Percentiles rank a stretch among this genome's conserved stretches.
These are phyloP conservation scores for Mormyrus hasselquistii DNA, from an alignment of 2,797 vertebrate species.

Conservation along the genomic window DNA sequence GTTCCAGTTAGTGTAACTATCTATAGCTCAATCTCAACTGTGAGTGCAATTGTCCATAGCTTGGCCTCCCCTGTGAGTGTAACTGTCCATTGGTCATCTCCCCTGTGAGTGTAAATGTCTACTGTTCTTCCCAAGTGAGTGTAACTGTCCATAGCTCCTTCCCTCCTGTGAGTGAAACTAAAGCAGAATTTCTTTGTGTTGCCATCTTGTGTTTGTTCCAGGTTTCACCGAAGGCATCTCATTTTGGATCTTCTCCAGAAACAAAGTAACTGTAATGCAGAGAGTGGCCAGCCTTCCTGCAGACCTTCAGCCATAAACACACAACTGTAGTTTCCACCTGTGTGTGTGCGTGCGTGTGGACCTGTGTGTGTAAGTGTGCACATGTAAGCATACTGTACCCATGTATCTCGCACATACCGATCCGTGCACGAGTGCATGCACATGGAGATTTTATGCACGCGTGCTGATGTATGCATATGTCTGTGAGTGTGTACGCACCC, in stretches of 20 bases:
- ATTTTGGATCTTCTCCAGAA: constrained; percentile 59
- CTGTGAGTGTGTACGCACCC: constrained; percentile 23
- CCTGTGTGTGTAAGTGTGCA: constrained; percentile 18
- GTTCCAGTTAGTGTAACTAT: neutral
- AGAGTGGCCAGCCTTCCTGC: constrained; percentile 23
- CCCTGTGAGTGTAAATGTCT: neutral
- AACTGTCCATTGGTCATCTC: too few relatives aligned
- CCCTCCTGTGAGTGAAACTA: neutral
- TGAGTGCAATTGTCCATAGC: neutral
- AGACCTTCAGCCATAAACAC: neutral
- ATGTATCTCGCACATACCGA: neutral
- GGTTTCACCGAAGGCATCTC: constrained; percentile 67
- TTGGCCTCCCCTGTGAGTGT: neutral
- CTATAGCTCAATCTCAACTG: neutral
- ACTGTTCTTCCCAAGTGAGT: neutral
- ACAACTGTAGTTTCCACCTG: constrained; percentile 26
- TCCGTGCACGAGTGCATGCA: neutral
- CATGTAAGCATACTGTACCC: neutral
- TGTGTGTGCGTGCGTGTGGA: constrained; percentile 23
- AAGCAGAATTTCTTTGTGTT: neutral
- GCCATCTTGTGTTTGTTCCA: constrained; percentile 28
- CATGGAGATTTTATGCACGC: neutral
- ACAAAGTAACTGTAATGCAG: constrained; percentile 46
- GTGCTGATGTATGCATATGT: neutral
- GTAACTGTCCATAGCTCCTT: neutral